Evolutionary conservation across 2,888 invertebrate species (phyloP).

Genomic region (Brachynemurus nebulosus): DNA sequence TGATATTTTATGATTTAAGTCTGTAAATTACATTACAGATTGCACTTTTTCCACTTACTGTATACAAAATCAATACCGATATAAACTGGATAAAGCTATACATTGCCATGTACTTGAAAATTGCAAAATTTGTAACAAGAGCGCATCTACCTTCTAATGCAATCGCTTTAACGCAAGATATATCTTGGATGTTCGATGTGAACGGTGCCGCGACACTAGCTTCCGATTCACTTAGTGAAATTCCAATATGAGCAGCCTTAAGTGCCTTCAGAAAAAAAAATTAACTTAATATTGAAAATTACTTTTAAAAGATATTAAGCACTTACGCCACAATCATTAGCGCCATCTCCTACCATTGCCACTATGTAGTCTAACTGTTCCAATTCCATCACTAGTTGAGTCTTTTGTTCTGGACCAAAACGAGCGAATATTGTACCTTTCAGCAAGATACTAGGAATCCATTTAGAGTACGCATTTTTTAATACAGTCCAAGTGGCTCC

Average conservation of each 20-base stretch:
- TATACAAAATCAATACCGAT: slow-evolving; percentile 54
- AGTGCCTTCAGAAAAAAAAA: slow-evolving; percentile 39
- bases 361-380: slow-evolving; percentile 57
- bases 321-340: slow-evolving; percentile 69
- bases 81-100: slow-evolving; percentile 84
- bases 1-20: too few species aligned
- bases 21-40: too few species aligned
- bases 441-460: slow-evolving; percentile 50
- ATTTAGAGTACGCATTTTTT: slow-evolving; percentile 50
- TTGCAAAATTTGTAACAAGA: slow-evolving; percentile 76
- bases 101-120: slow-evolving; percentile 84
- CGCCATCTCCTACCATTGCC: slow-evolving; percentile 54
- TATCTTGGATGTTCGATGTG: slow-evolving; percentile 68
- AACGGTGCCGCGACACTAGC: slow-evolving; percentile 83
- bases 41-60: too few species aligned
- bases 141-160: slow-evolving; percentile 78
- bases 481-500: slow-evolving; percentile 66
- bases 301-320: background rate
- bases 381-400: slow-evolving; percentile 54
- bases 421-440: slow-evolving; percentile 69
- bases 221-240: slow-evolving; percentile 79
- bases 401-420: slow-evolving; percentile 71
- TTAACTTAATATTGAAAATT: background rate
- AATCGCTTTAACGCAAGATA: slow-evolving; percentile 65
- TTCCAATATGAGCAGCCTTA: slow-evolving; percentile 76